Evolutionary conservation across 2,888 invertebrate genomes (phyloP).

Genomic region (Craniophora ligustri): DNA sequence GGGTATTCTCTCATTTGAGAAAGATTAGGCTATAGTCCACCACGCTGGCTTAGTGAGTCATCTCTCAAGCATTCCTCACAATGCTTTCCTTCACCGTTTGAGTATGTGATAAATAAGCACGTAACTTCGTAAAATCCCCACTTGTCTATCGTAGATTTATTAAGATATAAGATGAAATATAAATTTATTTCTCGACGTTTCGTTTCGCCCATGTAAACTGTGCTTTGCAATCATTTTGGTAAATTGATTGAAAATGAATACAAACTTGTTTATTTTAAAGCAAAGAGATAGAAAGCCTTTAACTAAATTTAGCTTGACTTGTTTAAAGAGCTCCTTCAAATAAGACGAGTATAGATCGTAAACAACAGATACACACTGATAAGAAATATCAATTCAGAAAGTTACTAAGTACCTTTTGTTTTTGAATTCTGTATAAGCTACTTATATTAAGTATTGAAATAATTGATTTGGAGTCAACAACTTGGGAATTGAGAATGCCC

Average conservation of each 20-base stretch:
- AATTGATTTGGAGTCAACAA: neutral
- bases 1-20: too few relatives aligned
- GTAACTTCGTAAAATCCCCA: too few relatives aligned
- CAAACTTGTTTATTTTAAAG: neutral
- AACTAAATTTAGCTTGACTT: constrained; percentile 9
- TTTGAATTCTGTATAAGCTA: neutral
- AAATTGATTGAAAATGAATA: neutral
- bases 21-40: too few relatives aligned
- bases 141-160: too few relatives aligned
- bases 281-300: neutral
- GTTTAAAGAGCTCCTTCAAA: constrained; percentile 4
- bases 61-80: too few relatives aligned
- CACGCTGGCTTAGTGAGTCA: too few relatives aligned
- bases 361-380: constrained; percentile 7
- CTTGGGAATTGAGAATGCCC: neutral
- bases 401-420: neutral
- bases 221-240: too few relatives aligned
- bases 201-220: too few relatives aligned
- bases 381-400: constrained; percentile 8
- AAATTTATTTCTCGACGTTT: too few relatives aligned
- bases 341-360: neutral
- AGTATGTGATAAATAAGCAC: too few relatives aligned
- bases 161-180: too few relatives aligned
- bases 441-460: neutral
- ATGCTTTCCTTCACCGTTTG: too few relatives aligned